A percentile compares a stretch with the other conserved stretches of the same genome.
Conservation (phyloP, 2,797 vertebrate genomes). For the Nannoperca australis region DNA sequence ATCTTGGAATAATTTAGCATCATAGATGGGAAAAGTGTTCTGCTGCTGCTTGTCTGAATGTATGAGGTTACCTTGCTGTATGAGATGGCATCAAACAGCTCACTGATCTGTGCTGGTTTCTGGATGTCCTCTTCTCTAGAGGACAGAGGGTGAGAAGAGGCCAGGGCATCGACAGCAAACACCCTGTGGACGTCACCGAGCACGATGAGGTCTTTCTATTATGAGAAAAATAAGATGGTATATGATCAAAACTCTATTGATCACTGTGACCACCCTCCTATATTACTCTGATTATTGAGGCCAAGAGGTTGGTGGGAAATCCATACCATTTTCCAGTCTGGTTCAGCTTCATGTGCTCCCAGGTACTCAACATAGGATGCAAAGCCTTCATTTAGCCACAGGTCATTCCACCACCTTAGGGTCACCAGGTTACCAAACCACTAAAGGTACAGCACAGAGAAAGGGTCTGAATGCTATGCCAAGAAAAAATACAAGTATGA, state of each 20-base stretch:
- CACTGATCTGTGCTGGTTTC: constrained; percentile 89
- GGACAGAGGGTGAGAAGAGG: constrained; percentile 90
- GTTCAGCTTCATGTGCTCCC: constrained; percentile 86
- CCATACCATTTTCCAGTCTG: constrained; percentile 88
- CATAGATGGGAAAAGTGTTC: background rate
- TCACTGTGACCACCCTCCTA: background rate
- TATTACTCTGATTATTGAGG: background rate
- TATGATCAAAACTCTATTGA: background rate
- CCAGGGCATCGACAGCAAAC: constrained; percentile 85
- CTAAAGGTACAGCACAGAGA: constrained; percentile 69
- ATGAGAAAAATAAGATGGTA: constrained; percentile 5
- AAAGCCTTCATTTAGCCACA: constrained; percentile 98
- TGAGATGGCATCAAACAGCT: constrained; percentile 90
- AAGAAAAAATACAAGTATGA: background rate
- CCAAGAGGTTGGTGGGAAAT: background rate
- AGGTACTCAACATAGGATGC: constrained; percentile 95
- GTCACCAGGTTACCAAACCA: constrained; percentile 99
- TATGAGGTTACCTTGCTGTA: constrained; percentile 78
- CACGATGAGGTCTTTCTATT: constrained; percentile 82
- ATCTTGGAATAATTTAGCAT: background rate
- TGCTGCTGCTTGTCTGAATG: background rate
- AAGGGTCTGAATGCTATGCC: background rate
- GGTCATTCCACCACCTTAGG: constrained; percentile 94
- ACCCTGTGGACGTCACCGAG: constrained; percentile 75
- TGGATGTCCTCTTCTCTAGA: constrained; percentile 86